Evolutionary conservation across 2,888 invertebrate genomes (phyloP).

Genomic region (Ernsta delagoae): DNA sequence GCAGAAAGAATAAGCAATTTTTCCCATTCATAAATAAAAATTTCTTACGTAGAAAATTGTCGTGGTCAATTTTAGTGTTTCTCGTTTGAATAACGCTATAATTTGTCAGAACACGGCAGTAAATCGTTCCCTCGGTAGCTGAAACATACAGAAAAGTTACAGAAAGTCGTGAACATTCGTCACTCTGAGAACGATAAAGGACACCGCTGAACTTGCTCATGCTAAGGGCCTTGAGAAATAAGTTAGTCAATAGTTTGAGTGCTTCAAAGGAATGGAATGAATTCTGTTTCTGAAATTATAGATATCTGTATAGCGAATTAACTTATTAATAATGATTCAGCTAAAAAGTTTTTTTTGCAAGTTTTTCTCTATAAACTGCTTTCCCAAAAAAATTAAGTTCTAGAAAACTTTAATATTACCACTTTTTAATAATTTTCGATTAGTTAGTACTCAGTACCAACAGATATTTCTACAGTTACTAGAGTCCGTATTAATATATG

Average conservation of each 20-base stretch:
- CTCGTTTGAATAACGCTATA: slow-evolving; percentile 27
- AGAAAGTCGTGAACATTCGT: slow-evolving; percentile 39
- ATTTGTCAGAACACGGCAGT: slow-evolving; percentile 34
- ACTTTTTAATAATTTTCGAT: too few relatives aligned
- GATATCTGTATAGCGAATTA: too few relatives aligned
- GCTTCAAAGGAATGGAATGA: background rate
- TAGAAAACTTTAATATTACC: too few relatives aligned
- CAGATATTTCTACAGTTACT: too few relatives aligned
- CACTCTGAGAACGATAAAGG: slow-evolving; percentile 37
- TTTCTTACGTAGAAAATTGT: background rate
- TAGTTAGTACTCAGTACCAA: too few relatives aligned
- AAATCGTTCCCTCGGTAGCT: slow-evolving; percentile 35
- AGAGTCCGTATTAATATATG: too few relatives aligned
- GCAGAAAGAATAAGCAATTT: too few relatives aligned
- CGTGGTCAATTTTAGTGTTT: slow-evolving; percentile 10
- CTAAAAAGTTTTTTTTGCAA: too few relatives aligned
- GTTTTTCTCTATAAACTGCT: too few relatives aligned
- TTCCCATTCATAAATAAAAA: too few relatives aligned
- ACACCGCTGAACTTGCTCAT: slow-evolving; percentile 16
- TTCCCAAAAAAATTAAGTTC: too few relatives aligned
- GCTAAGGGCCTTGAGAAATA: slow-evolving; percentile 14
- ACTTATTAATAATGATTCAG: too few relatives aligned
- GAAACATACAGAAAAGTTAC: slow-evolving; percentile 35
- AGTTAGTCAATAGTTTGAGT: slow-evolving; percentile 18
- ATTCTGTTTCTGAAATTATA: background rate